Conservation (phyloP, 1,140 invertebrate species). For the Vanessa tameamea region DNA sequence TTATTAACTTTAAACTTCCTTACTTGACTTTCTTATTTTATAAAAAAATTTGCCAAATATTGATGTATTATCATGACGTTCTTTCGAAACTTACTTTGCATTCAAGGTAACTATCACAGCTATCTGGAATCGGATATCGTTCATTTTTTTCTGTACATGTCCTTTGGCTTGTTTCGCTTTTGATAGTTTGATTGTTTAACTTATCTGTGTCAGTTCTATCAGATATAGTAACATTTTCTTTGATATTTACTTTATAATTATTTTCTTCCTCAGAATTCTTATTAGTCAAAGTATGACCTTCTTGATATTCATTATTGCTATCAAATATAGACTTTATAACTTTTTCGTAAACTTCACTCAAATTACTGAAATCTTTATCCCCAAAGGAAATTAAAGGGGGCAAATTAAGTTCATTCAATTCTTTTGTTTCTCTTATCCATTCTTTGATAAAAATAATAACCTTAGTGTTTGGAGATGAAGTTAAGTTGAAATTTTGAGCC, state of each 20-base stretch:
- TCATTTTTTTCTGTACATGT: conserved; percentile 85
- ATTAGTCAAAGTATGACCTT: no score
- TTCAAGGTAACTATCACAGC: conserved; percentile 87
- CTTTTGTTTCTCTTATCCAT: not conserved
- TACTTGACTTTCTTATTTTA: no score
- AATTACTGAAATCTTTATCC: no score
- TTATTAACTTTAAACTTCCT: no score
- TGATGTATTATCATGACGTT: no score
- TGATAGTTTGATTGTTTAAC: conserved; percentile 39
- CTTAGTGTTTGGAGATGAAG: not conserved
- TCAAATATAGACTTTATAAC: no score
- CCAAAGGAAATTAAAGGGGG: not conserved
- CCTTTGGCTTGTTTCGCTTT: conserved; percentile 39
- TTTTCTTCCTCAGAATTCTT: no score
- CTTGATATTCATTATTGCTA: no score
- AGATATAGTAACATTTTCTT: not conserved
- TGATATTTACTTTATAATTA: no score
- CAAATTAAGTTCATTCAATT: not conserved
- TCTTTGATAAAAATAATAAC: not conserved
- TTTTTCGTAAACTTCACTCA: no score
- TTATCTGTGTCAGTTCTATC: conserved; percentile 10
- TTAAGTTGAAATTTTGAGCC: not conserved
- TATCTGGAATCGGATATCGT: conserved; percentile 84
- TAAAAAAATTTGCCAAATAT: no score
- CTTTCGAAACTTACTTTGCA: conserved; percentile 66